Conservation (phyloP, 2,113 vertebrate genomes). For the Eurypyga helias region DNA sequence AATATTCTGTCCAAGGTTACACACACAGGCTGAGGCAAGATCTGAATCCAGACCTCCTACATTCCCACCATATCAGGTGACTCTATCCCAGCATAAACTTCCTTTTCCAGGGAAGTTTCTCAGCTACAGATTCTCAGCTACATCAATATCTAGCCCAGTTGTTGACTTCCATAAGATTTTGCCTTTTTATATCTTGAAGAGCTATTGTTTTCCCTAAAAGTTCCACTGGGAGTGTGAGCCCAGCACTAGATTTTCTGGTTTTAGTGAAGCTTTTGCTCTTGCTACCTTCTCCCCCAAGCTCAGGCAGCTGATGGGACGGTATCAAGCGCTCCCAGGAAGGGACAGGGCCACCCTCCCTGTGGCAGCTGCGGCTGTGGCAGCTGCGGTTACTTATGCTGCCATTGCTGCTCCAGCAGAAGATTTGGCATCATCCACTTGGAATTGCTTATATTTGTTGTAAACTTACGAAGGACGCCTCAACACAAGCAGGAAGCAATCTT, state of each 20-base stretch:
- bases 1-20: neutral
- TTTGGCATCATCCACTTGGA: neutral
- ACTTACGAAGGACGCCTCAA: fast-evolving
- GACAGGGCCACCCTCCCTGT: neutral
- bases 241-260: neutral
- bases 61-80: neutral
- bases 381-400: fast-evolving
- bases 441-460: neutral
- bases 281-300: neutral
- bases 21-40: neutral
- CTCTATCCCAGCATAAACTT: neutral
- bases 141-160: neutral
- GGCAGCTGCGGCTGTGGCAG: fast-evolving
- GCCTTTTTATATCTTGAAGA: neutral
- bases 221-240: neutral
- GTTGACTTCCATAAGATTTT: neutral
- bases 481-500: neutral
- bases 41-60: neutral
- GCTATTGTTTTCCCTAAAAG: fast-evolving
- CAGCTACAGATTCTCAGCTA: no score
- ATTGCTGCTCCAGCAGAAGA: neutral
- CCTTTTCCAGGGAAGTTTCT: neutral
- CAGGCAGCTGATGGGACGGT: neutral
- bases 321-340: neutral
- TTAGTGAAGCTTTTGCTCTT: neutral